Percentiles rank a stretch among this genome's conserved stretches.
phyloP scores from a whole-genome alignment of 1,140 invertebrate species.

The Nomia melanderi region DNA sequence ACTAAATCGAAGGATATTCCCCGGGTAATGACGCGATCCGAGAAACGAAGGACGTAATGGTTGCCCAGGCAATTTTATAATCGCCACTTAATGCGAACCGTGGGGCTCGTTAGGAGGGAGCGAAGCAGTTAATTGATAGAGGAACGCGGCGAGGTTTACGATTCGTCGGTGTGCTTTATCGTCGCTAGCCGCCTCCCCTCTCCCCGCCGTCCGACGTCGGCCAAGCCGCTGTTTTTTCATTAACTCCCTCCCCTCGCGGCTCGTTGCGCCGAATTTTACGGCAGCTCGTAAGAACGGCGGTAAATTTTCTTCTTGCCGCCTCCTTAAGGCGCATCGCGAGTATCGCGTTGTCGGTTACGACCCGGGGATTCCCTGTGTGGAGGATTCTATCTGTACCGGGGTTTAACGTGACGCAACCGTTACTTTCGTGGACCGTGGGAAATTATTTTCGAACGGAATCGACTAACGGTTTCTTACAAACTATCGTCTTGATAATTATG shows the following conservation, averaged over 20 bases:
- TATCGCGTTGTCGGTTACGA: slow-evolving; percentile 30
- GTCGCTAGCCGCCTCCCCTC: slow-evolving; percentile 5
- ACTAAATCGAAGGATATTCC: slow-evolving; percentile 13
- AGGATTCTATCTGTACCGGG: not conserved
- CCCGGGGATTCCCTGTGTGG: slow-evolving; percentile 15
- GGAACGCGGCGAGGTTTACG: slow-evolving; percentile 13
- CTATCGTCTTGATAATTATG: too few species aligned
- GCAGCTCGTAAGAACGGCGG: slow-evolving; percentile 43
- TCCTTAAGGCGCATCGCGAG: slow-evolving; percentile 22
- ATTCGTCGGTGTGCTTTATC: slow-evolving; percentile 31
- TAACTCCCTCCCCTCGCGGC: slow-evolving; percentile 1
- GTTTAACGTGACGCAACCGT: not conserved
- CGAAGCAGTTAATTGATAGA: slow-evolving; percentile 48
- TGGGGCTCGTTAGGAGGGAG: slow-evolving; percentile 1
- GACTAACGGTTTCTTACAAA: too few species aligned
- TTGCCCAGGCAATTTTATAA: slow-evolving; percentile 20
- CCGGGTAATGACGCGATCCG: not conserved
- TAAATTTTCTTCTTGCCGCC: slow-evolving; percentile 49
- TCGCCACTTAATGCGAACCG: slow-evolving; percentile 11
- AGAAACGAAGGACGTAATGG: not conserved
- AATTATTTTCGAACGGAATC: too few species aligned
- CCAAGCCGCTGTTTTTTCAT: slow-evolving; percentile 54
- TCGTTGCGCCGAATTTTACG: slow-evolving; percentile 55
- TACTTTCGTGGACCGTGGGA: not conserved
- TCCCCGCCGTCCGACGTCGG: too few species aligned